A percentile compares a stretch with the other conserved stretches of the same genome.
Conservation (phyloP, 2,797 vertebrate species). For the Nasua narica region DNA sequence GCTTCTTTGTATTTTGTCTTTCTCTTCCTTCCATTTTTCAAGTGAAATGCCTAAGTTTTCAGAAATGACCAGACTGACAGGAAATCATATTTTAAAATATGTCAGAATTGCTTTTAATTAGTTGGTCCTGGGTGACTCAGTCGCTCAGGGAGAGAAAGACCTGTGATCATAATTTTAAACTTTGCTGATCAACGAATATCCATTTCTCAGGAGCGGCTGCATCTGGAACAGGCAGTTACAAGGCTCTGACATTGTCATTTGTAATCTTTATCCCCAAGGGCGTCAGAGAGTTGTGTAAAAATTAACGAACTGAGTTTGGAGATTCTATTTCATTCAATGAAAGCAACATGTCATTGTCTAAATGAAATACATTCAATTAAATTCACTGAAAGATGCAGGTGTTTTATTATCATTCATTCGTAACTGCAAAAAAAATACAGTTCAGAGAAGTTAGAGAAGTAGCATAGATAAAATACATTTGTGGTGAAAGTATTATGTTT, state of each 20-base stretch:
- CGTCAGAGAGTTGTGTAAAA: background rate
- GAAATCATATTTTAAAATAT: background rate
- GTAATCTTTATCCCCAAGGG: background rate
- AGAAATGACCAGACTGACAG: background rate
- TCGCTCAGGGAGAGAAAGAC: background rate
- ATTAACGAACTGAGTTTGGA: background rate
- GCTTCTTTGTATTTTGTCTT: background rate
- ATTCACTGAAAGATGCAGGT: background rate
- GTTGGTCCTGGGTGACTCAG: background rate
- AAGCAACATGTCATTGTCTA: background rate
- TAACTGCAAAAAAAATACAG: background rate
- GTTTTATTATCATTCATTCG: background rate
- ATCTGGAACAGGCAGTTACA: background rate
- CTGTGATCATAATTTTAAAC: background rate
- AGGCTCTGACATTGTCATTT: background rate
- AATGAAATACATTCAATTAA: background rate
- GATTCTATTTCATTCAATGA: background rate
- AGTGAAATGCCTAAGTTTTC: background rate
- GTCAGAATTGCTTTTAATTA: background rate
- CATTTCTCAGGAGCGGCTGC: background rate
- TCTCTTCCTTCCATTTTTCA: conserved; percentile 23
- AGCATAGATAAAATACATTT: background rate
- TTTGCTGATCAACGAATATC: background rate
- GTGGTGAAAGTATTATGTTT: background rate
- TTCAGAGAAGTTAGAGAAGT: background rate